phyloP scores from a whole-genome alignment of 2,888 invertebrate genomes.

The Apotomis capreana region DNA sequence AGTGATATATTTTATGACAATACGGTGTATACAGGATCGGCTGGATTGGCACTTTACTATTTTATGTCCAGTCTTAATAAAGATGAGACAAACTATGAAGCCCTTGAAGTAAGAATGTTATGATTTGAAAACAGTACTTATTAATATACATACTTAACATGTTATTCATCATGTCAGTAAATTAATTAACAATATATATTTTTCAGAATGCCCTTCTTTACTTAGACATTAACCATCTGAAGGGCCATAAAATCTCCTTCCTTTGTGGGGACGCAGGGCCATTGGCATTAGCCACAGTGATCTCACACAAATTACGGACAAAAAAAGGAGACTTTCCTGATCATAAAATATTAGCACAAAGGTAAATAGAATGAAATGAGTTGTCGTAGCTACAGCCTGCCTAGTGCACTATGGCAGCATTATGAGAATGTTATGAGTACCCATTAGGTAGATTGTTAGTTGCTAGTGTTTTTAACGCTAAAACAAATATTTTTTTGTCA shows the following conservation, averaged over 20 bases:
- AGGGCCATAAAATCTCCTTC: constrained; percentile 84
- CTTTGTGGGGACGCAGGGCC: constrained; percentile 91
- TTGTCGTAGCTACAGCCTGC: no score
- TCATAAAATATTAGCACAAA: constrained; percentile 74
- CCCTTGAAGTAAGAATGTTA: constrained; percentile 55
- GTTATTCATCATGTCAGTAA: background rate
- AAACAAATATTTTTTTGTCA: no score
- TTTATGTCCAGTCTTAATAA: constrained; percentile 71
- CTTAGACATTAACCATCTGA: constrained; percentile 62
- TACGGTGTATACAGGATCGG: constrained; percentile 89
- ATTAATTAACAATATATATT: background rate
- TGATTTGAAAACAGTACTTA: no score
- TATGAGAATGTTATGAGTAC: no score
- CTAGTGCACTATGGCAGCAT: no score
- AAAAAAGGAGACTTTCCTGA: constrained; percentile 71
- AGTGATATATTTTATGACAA: constrained; percentile 81
- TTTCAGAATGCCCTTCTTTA: constrained; percentile 65
- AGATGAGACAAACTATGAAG: constrained; percentile 53
- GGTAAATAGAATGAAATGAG: constrained; percentile 63
- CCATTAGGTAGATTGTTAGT: no score
- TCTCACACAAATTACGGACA: constrained; percentile 84
- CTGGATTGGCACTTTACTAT: constrained; percentile 87
- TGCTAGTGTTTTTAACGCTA: no score
- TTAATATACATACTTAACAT: background rate
- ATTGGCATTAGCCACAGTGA: constrained; percentile 87